Base-by-base conservation (phyloP, 2,113 vertebrate genomes). In the Sula dactylatra region DNA sequence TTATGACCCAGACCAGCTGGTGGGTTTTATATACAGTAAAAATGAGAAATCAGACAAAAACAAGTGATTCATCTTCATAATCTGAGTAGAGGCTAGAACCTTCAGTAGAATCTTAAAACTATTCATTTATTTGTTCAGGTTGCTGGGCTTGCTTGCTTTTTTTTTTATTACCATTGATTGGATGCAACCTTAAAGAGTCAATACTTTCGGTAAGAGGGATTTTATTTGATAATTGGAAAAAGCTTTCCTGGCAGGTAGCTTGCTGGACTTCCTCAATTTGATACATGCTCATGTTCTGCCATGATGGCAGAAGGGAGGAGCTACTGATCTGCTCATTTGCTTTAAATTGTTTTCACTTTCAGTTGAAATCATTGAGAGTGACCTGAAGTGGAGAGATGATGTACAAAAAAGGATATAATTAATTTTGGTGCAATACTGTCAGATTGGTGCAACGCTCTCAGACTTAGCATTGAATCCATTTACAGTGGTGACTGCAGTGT, bases 1-100 rank as follows among this genome's bases (percentile, higher is more conserved):
- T 97, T 93, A 97, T 9, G 58, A 89, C 64, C 93, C 54, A 88
- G 67, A 81, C 55, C 93, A 96, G 93, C 94, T 96, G 94, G 91
- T 96, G 47, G 36, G 55, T 86, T 95, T 93, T 91, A 90, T 74
- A 77, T 9, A 89, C 59, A 87, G 24, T 82, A 82, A 79, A 83
- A 96, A 94, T 67, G 71, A 93, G 67, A 93, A 89, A 91, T 76
- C 56, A 89, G 88, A 96, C 83, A 85, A 95, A 87, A 96, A 29
- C 77, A 92, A 94, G 73, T 55, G 70, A 95, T 93, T 93, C 54
- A 94, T 95, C 86, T 95, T 94, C 77, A 94, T 89, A 65, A 95
- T 47, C 49, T 62, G 40, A 79, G 65, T 27, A 82, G 32, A 65
- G 32, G 71, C 36, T 70, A 38, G 81, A 96, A 92, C 67, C 79